phyloP scores from a whole-genome alignment of 2,797 vertebrate genomes.

The Rhinatrema bivittatum region DNA sequence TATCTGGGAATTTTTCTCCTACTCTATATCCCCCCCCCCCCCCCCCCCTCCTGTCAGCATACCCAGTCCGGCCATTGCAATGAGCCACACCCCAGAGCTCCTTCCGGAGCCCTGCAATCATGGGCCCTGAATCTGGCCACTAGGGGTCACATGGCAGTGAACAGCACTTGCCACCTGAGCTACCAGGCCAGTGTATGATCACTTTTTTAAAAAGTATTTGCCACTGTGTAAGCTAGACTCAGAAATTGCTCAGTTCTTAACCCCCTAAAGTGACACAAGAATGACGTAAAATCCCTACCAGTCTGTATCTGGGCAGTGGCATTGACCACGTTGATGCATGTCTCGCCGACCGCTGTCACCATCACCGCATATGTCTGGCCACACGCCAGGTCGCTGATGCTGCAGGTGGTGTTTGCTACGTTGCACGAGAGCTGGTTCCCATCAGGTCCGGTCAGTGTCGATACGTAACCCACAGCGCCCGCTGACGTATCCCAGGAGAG shows the following conservation, averaged over 20 bases:
- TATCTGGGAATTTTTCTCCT: too few relatives aligned
- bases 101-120: too few relatives aligned
- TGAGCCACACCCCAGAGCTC: too few relatives aligned
- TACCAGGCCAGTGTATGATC: too few relatives aligned
- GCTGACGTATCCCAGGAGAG: conserved; percentile 53
- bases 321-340: conserved; percentile 40
- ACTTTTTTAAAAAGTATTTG: too few relatives aligned
- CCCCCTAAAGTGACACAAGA: conserved; percentile 52
- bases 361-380: conserved; percentile 46
- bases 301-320: conserved; percentile 42
- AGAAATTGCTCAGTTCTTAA: conserved; percentile 39
- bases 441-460: conserved; percentile 31
- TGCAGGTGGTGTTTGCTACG: conserved; percentile 39
- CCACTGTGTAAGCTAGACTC: too few relatives aligned
- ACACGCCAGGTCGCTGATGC: conserved; percentile 52
- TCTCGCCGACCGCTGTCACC: conserved; percentile 39
- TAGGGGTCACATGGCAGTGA: too few relatives aligned
- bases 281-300: conserved; percentile 45
- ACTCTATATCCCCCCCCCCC: too few relatives aligned
- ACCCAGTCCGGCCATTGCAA: too few relatives aligned
- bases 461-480: conserved; percentile 39
- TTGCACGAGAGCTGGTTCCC: conserved; percentile 35
- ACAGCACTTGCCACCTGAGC: too few relatives aligned
- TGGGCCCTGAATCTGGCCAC: too few relatives aligned
- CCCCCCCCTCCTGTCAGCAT: too few relatives aligned